These are phyloP conservation scores for Parapsyche elsis DNA, from an alignment of 1,140 invertebrate genomes.

Conservation along the genomic window DNA sequence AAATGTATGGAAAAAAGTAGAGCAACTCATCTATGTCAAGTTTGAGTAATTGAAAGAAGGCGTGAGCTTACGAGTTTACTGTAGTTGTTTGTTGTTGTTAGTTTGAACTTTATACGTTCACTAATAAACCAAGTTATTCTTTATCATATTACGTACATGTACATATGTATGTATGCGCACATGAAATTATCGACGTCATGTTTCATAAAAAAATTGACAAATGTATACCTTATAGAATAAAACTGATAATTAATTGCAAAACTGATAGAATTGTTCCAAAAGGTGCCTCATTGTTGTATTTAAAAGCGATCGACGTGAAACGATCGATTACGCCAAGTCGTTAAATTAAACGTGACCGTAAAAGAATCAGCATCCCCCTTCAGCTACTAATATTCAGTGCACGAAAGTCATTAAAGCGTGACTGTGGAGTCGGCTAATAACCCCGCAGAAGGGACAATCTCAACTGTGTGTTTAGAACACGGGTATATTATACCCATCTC, in stretches of 20 bases:
- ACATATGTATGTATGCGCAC: too few species aligned
- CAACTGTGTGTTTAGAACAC: too few species aligned
- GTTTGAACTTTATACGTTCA: too few species aligned
- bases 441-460: not conserved
- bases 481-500: too few species aligned
- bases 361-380: not conserved
- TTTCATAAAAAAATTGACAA: too few species aligned
- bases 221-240: too few species aligned
- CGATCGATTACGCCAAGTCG: not conserved
- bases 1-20: not conserved
- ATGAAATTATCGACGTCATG: too few species aligned
- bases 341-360: constrained; percentile 10
- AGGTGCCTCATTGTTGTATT: not conserved
- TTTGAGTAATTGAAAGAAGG: not conserved
- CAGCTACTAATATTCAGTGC: not conserved
- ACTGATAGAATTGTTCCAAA: too few species aligned
- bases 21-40: constrained; percentile 5
- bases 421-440: constrained; percentile 10
- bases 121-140: too few species aligned
- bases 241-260: too few species aligned
- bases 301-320: not conserved
- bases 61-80: not conserved
- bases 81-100: not conserved
- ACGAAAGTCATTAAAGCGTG: constrained; percentile 19
- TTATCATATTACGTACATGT: too few species aligned